These are phyloP conservation scores for Epizoanthus ramosus DNA, from an alignment of 92 coral and sea anemone species.

Conservation along the genomic window DNA sequence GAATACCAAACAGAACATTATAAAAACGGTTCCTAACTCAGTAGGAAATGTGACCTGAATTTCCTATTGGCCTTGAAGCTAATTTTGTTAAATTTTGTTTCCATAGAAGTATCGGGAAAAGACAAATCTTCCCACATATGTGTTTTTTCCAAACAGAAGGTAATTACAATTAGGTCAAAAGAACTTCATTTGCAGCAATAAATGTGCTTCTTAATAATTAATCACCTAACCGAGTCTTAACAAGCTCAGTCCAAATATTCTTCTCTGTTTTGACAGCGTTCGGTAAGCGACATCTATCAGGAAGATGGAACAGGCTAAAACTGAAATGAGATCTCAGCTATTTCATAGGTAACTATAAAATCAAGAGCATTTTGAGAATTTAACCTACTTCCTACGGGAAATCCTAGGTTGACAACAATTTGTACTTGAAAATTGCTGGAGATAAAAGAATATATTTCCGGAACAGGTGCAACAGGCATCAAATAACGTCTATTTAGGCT, in stretches of 20 bases:
- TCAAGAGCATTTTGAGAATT: not conserved
- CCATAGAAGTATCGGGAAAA: constrained; percentile 23
- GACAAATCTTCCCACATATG: constrained; percentile 20
- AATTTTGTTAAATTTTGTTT: constrained; percentile 1
- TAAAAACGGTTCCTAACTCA: not conserved
- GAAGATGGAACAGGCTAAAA: not conserved
- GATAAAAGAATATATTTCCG: not conserved
- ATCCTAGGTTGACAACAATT: not conserved
- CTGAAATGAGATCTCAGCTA: not conserved
- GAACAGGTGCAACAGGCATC: constrained; percentile 31
- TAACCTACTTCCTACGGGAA: not conserved
- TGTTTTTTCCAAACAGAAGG: constrained; percentile 23
- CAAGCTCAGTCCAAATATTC: constrained; percentile 17
- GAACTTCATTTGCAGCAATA: constrained; percentile 37
- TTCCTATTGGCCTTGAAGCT: not conserved
- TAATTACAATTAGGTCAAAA: constrained; percentile 26
- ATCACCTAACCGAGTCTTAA: constrained; percentile 27
- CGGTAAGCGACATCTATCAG: not conserved
- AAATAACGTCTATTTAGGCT: constrained; percentile 22
- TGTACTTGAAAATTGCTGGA: not conserved
- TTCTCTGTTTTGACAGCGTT: constrained; percentile 17
- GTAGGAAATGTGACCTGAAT: not conserved
- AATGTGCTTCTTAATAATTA: constrained; percentile 25
- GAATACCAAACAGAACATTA: not conserved
- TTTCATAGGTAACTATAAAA: not conserved